Evolutionary conservation across 1,140 invertebrate genomes (phyloP), one percentile per base, ranked within the genome.

Genomic region (Drosophila baimaii): DNA sequence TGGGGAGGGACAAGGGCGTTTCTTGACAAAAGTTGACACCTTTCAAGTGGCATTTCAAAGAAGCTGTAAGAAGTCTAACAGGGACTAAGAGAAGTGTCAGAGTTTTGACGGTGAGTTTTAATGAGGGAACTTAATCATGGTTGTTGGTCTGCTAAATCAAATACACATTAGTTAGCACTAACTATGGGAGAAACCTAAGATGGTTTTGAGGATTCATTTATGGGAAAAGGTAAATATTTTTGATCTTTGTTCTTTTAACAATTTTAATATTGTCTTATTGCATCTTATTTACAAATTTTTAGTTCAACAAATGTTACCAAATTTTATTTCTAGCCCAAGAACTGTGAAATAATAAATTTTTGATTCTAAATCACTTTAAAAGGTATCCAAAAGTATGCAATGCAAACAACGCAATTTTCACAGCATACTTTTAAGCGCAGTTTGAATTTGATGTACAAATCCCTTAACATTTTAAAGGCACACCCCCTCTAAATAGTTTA

Each of bases 1-100:
- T 23, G 47, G n/a, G 37, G 35, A 35, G 41, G n/a, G 9, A 7
- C 23, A 12, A 35, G 23, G 65, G 61, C 64, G 41, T 27, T 23
- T 47, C 61, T 51, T 12, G 43, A 66, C 61, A 51, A 66, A 29
- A 68, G 64, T 66, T 49, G 69, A 57, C 68, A 71, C 65, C 66
- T 70, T 71, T 69, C 41, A 69, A 54, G 65, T 25, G 62, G 46
- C 4, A 54, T 33, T 69, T 52, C 35, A 21, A 9, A 68, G 62
- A 52, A 68, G 65, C 62, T 54, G 62, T 21, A 27, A 54, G 68
- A 66, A 66, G 59, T n/a, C 33, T 19, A 41, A 33, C 25, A 19
- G 21, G 12, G 25, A 12, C n/a, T 33, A 47, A 33, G 35, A 25
- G 23, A 65, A 47, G 49, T 65, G 23, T 21, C 7, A 27, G 13